Percentiles rank a stretch among this genome's conserved stretches.
phyloP scores from a whole-genome alignment of 2,113 vertebrate species.

The Erinaceus europaeus region DNA sequence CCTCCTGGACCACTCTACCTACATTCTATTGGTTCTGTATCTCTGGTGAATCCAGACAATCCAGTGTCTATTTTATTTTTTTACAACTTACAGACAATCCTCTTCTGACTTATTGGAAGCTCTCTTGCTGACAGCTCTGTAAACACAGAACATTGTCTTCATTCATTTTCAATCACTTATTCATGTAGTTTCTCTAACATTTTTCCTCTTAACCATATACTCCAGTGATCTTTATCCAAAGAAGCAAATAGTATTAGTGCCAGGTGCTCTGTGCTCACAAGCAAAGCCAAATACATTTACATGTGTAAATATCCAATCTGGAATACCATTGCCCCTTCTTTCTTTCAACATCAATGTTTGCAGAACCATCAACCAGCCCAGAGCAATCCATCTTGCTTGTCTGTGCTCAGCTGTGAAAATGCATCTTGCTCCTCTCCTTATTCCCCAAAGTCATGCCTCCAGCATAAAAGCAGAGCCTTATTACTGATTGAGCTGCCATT shows the following conservation, averaged over 20 bases:
- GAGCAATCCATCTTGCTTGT: conserved; percentile 53
- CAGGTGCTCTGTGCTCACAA: conserved; percentile 1
- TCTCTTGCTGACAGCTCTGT: conserved; percentile 20
- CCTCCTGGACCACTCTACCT: too few relatives aligned
- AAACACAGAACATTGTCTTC: neutral
- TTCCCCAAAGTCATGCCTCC: conserved; percentile 6
- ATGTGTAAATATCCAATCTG: conserved; percentile 39
- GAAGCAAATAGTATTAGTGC: neutral
- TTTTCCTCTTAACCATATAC: conserved; percentile 14
- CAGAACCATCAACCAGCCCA: neutral
- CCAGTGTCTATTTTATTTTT: neutral
- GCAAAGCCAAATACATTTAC: conserved; percentile 16
- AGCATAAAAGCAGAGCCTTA: conserved; percentile 30
- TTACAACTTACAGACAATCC: neutral
- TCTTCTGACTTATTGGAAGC: neutral
- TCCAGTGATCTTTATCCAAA: conserved; percentile 37
- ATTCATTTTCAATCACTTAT: conserved; percentile 13
- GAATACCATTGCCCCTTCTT: neutral
- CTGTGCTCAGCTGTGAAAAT: conserved; percentile 30
- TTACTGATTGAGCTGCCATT: conserved; percentile 33
- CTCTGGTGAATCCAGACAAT: neutral
- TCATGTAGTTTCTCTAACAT: neutral
- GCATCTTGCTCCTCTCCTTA: conserved; percentile 24
- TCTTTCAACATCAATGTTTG: neutral
- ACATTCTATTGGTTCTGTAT: neutral